Evolutionary conservation across 1,140 invertebrate genomes (phyloP), one percentile per base, ranked within the genome.

Genomic region (Drosophila pandora): DNA sequence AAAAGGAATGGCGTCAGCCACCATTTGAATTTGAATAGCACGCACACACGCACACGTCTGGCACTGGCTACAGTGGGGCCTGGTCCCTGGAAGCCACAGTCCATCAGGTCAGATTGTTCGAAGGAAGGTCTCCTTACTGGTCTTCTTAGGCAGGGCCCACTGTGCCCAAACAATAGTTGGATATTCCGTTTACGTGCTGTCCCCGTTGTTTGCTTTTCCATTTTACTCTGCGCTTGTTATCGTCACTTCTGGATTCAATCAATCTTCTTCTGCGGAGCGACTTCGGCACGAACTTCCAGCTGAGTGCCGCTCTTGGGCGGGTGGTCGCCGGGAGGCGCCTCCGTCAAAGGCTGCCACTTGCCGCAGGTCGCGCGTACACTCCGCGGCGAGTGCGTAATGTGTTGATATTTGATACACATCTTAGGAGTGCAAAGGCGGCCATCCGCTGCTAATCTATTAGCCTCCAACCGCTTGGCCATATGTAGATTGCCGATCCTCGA

Each of bases 11-110:
- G 83, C 84, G 76, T 83, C 84, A 89, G 83, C 68, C 60, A 76
- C 79, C 84, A 88, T 88, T 88, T 89, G 84, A 88, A 88, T 88
- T 88, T 89, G 84, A 88, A 88, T 88, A 79, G 68, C 74, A 71
- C 65, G 74, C 73, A 71, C 52, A 55, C 80, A 82, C 84, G 79
- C 84, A 87, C 61, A 57, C 32, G 43, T 49, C 64, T 22, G 17
- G 71, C 4, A 49, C 28, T 43, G 9, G 2, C 39, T 21, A 81
- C 71, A 75, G 71, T 58, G 34, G 5, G n/a, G 2, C 57, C 53
- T 53, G 10, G 28, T 2, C 5, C 17, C 13, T 13, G 21, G 10
- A 43, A 21, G 5, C 25, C 5, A 5, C 5, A 28, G 25, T 6
- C 25, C 25, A 28, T 28, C 5, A 28, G 5, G 25, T 28, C 5